Evolutionary conservation across 92 coral and sea anemone genomes (phyloP).

Genomic region (Actinernus sp.): DNA sequence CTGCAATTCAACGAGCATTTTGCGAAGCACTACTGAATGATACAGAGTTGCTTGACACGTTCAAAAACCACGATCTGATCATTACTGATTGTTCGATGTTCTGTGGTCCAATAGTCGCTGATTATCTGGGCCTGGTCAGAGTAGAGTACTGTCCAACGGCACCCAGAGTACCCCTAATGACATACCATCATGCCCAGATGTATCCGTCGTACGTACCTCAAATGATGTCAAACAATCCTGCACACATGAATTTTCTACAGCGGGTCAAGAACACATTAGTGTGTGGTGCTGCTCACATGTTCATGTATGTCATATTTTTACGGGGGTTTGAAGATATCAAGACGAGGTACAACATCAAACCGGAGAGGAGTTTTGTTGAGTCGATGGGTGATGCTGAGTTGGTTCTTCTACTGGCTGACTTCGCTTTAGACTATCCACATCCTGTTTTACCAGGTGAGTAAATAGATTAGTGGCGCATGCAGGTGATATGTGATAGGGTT

Average conservation of each 20-base stretch:
- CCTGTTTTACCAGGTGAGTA: slow-evolving; percentile 74
- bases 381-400: slow-evolving; percentile 54
- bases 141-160: slow-evolving; percentile 20
- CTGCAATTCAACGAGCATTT: not conserved
- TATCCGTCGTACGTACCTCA: slow-evolving; percentile 55
- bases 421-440: slow-evolving; percentile 71
- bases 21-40: slow-evolving; percentile 49
- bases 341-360: slow-evolving; percentile 57
- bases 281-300: not conserved
- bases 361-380: slow-evolving; percentile 39
- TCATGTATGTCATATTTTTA: not conserved
- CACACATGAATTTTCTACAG: slow-evolving; percentile 58
- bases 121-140: slow-evolving; percentile 19
- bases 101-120: slow-evolving; percentile 35
- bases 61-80: slow-evolving; percentile 46
- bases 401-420: slow-evolving; percentile 41
- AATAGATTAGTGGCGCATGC: no score
- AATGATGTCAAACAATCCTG: slow-evolving; percentile 18
- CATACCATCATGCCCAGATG: slow-evolving; percentile 1
- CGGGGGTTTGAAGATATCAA: slow-evolving; percentile 28
- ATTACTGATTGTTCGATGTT: slow-evolving; percentile 24
- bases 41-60: slow-evolving; percentile 43
- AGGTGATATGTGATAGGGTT: no score
- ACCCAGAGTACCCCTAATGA: slow-evolving; percentile 5
- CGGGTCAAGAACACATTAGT: slow-evolving; percentile 29